Percentiles rank a stretch among this genome's conserved stretches.
phyloP scores from a whole-genome alignment of 1,140 invertebrate genomes.

The Olivierus martensii region DNA sequence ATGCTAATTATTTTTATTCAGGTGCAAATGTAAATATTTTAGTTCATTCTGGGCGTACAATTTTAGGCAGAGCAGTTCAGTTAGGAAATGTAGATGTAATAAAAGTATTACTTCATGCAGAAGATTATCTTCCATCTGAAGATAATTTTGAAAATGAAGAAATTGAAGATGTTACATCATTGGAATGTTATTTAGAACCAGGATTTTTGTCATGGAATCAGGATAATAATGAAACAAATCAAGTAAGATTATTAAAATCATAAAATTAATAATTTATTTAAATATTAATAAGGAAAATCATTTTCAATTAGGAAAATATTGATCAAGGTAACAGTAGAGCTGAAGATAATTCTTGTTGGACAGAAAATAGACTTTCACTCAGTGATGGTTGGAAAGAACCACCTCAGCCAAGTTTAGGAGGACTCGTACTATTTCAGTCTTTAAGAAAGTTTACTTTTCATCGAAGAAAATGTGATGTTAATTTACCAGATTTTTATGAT shows the following conservation, averaged over 20 bases:
- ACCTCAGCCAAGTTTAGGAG: slow-evolving; percentile 36
- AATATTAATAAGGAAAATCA: no score
- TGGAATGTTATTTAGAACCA: no score
- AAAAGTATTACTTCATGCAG: slow-evolving; percentile 29
- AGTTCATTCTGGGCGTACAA: slow-evolving; percentile 32
- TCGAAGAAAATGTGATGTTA: slow-evolving; percentile 29
- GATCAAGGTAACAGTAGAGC: no score
- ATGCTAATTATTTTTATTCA: slow-evolving; percentile 12
- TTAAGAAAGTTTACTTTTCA: slow-evolving; percentile 24
- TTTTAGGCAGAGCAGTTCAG: slow-evolving; percentile 34
- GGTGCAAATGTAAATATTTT: slow-evolving; percentile 35
- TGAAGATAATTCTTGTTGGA: no score
- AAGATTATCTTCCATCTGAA: slow-evolving; percentile 15
- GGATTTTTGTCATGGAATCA: no score
- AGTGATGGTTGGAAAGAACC: slow-evolving; percentile 26
- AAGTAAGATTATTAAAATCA: no score
- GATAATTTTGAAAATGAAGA: not conserved
- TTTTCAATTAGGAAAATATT: no score
- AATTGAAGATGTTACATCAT: no score
- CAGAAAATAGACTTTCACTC: no score
- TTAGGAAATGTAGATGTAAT: slow-evolving; percentile 32
- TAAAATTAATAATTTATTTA: no score
- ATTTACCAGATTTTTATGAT: slow-evolving; percentile 37
- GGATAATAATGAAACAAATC: no score
- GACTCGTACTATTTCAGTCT: slow-evolving; percentile 36